phyloP scores from a whole-genome alignment of 2,797 vertebrate genomes.

The Chrysolophus pictus region DNA sequence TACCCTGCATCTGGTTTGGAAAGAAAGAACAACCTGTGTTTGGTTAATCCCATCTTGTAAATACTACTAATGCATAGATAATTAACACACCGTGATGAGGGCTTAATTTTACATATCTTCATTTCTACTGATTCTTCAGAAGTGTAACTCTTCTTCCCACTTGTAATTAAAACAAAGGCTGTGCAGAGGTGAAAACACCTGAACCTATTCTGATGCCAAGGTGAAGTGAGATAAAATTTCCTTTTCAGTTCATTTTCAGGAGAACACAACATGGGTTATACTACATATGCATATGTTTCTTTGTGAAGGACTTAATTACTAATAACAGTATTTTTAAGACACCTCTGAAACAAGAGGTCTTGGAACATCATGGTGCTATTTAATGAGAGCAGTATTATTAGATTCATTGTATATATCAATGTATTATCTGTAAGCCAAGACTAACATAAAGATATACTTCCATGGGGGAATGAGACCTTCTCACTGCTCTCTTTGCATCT shows the following conservation, averaged over 20 bases:
- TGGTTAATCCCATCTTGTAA: constrained; percentile 5
- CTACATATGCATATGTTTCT: neutral
- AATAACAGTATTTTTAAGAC: neutral
- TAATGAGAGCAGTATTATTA: neutral
- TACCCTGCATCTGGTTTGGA: constrained; percentile 13
- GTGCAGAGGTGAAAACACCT: neutral
- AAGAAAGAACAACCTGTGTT: constrained; percentile 41
- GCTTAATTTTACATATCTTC: neutral
- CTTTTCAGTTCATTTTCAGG: neutral
- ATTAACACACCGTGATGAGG: constrained; percentile 13
- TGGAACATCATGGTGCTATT: neutral
- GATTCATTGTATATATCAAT: neutral
- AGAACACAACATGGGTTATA: neutral
- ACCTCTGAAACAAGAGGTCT: neutral
- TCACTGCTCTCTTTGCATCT: neutral
- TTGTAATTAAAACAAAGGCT: neutral
- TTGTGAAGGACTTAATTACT: neutral
- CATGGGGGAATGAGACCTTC: neutral
- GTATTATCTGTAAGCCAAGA: neutral
- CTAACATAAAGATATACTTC: neutral
- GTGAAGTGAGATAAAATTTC: neutral
- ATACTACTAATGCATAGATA: neutral
- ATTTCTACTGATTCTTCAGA: neutral
- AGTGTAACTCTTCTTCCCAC: neutral
- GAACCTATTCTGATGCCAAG: neutral